Evolutionary conservation across 2,113 vertebrate genomes (phyloP).

Genomic region (Anoura caudifer): DNA sequence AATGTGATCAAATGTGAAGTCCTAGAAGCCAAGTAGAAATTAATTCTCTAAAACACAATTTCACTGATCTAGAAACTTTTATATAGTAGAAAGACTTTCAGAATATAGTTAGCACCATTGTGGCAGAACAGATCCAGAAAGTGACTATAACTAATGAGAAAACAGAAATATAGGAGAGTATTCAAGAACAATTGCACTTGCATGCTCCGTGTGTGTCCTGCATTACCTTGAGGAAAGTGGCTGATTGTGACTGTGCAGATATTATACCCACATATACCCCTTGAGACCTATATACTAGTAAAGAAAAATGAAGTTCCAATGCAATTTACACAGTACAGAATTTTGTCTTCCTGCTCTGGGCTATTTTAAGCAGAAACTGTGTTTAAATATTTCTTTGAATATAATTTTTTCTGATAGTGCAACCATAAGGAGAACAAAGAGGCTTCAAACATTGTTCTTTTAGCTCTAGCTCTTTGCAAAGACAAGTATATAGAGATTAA

Average conservation of each 20-base stretch:
- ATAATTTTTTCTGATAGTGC: not conserved
- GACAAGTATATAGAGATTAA: not conserved
- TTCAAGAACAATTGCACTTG: not conserved
- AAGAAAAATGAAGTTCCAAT: not conserved
- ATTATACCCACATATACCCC: not conserved
- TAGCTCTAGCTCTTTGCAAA: constrained; percentile 24
- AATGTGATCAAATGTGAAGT: not conserved
- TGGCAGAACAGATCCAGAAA: not conserved
- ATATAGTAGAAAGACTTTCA: not conserved
- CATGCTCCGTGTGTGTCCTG: not conserved
- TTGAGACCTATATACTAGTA: not conserved
- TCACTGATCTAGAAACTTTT: not conserved
- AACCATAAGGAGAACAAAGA: constrained; percentile 1
- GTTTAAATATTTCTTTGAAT: constrained; percentile 25
- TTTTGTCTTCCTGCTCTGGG: not conserved
- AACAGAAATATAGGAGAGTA: not conserved
- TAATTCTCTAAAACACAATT: not conserved
- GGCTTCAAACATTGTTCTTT: not conserved
- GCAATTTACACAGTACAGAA: not conserved
- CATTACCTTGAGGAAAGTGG: not conserved
- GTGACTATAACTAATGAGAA: not conserved
- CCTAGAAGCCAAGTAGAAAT: not conserved
- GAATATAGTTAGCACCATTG: not conserved
- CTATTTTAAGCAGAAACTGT: constrained; percentile 28
- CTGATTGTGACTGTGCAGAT: not conserved